Conservation (phyloP, 1,140 invertebrate species). For the Diorhabda sublineata region DNA sequence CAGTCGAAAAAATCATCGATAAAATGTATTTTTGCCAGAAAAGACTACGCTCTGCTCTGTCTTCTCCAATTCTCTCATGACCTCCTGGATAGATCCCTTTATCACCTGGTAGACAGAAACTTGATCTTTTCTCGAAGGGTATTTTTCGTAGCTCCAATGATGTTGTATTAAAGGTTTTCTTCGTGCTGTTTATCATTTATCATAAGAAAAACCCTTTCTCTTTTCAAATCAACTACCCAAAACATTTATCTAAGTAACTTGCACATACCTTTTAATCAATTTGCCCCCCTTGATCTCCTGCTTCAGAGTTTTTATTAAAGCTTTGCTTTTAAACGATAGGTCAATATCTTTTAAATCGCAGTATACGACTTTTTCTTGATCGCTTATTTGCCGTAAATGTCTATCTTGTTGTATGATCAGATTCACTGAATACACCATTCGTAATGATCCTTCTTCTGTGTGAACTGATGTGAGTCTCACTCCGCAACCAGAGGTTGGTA, state of each 20-base stretch:
- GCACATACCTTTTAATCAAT: slow-evolving; percentile 27
- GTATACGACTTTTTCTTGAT: slow-evolving; percentile 58
- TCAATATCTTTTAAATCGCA: slow-evolving; percentile 47
- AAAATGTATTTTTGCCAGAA: too few species aligned
- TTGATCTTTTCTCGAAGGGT: too few species aligned
- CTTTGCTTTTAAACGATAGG: slow-evolving; percentile 38
- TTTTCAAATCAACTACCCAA: too few species aligned
- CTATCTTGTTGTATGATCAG: slow-evolving; percentile 68
- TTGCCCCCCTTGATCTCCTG: slow-evolving; percentile 25
- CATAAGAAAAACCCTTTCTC: too few species aligned
- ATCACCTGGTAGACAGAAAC: too few species aligned
- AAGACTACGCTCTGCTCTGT: too few species aligned
- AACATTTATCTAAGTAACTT: slow-evolving; percentile 10
- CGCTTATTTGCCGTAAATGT: slow-evolving; percentile 63
- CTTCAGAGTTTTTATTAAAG: slow-evolving; percentile 35
- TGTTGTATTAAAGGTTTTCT: too few species aligned
- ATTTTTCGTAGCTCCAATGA: too few species aligned
- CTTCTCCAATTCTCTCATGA: too few species aligned
- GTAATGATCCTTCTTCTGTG: slow-evolving; percentile 45
- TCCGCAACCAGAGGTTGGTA: slow-evolving; percentile 63
- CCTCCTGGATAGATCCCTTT: too few species aligned
- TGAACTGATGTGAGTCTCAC: slow-evolving; percentile 55
- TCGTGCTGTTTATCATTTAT: too few species aligned
- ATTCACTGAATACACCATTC: slow-evolving; percentile 58
- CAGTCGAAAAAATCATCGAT: too few species aligned